Evolutionary conservation across 2,888 invertebrate species (phyloP).

Genomic region (Tetanocera ferruginea): DNA sequence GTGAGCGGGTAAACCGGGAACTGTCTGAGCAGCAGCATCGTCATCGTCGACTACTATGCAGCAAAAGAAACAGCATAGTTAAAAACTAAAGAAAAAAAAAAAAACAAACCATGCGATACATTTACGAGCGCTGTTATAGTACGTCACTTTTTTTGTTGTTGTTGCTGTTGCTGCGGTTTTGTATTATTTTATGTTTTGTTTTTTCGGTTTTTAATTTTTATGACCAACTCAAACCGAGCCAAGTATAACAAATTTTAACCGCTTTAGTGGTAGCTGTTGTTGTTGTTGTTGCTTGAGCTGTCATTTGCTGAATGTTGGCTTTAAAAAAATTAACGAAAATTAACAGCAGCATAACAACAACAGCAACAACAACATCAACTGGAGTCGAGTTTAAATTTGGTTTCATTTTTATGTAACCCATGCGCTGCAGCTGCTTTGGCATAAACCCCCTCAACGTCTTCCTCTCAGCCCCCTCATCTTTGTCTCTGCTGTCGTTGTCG

Average conservation of each 20-base stretch:
- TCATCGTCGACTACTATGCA: constrained; percentile 49
- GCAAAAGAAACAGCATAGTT: constrained; percentile 46
- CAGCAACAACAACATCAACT: neutral
- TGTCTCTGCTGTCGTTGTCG: neutral
- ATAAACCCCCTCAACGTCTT: neutral
- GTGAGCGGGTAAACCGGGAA: constrained; percentile 4
- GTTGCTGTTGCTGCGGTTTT: constrained; percentile 1
- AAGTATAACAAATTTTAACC: neutral
- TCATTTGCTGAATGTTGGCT: neutral
- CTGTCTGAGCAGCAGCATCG: constrained; percentile 10
- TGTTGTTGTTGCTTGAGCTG: neutral
- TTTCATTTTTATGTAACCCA: constrained; percentile 26
- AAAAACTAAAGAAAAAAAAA: neutral
- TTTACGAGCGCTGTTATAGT: constrained; percentile 21
- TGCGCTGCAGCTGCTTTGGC: constrained; percentile 1
- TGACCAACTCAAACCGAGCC: neutral
- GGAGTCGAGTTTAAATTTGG: constrained; percentile 25
- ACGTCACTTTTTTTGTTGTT: constrained; percentile 20
- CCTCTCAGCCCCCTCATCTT: no score
- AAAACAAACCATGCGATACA: constrained; percentile 7
- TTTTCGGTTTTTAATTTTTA: constrained; percentile 1
- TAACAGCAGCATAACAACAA: constrained; percentile 16
- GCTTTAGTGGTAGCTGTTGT: neutral
- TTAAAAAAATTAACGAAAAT: constrained; percentile 21
- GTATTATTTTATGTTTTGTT: neutral